These are phyloP conservation scores for Octodonta nipae DNA, from an alignment of 2,888 invertebrate species.

Conservation along the genomic window DNA sequence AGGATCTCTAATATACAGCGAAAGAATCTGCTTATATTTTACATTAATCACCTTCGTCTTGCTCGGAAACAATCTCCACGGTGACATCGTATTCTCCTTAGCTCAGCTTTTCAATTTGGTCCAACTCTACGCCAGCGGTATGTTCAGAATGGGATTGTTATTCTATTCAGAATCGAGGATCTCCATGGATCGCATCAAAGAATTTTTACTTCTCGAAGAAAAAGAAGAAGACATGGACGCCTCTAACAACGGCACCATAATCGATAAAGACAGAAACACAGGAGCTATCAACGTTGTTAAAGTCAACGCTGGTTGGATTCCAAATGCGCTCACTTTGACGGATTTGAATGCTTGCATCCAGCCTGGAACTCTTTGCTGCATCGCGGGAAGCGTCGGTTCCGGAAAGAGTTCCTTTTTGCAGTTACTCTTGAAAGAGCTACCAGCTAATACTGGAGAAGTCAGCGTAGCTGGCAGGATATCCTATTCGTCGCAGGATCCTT, in stretches of 20 bases:
- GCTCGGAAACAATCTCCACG: conserved; percentile 42
- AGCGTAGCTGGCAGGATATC: conserved; percentile 47
- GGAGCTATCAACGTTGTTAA: too few species aligned
- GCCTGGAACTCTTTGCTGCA: conserved; percentile 34
- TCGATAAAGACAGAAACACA: too few species aligned
- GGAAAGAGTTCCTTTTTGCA: conserved; percentile 59
- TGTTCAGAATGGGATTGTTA: conserved; percentile 22
- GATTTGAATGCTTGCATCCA: conserved; percentile 38
- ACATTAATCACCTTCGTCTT: conserved; percentile 67
- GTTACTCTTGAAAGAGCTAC: conserved; percentile 58
- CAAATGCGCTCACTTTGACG: conserved; percentile 31
- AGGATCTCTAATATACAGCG: conserved; percentile 62
- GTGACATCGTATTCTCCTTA: conserved; percentile 60
- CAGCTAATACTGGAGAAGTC: conserved; percentile 46
- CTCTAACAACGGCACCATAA: too few species aligned
- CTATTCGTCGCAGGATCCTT: conserved; percentile 70
- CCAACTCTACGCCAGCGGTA: conserved; percentile 31
- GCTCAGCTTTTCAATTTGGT: conserved; percentile 66
- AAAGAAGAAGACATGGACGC: too few species aligned
- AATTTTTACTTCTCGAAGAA: conserved; percentile 15
- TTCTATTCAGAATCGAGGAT: conserved; percentile 24
- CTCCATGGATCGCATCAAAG: conserved; percentile 23
- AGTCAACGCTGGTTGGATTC: conserved; percentile 23
- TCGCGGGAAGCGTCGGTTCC: conserved; percentile 50
- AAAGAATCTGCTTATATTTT: conserved; percentile 69